Evolutionary conservation across 2,888 invertebrate species (phyloP).

Genomic region (Agapostemon virescens): DNA sequence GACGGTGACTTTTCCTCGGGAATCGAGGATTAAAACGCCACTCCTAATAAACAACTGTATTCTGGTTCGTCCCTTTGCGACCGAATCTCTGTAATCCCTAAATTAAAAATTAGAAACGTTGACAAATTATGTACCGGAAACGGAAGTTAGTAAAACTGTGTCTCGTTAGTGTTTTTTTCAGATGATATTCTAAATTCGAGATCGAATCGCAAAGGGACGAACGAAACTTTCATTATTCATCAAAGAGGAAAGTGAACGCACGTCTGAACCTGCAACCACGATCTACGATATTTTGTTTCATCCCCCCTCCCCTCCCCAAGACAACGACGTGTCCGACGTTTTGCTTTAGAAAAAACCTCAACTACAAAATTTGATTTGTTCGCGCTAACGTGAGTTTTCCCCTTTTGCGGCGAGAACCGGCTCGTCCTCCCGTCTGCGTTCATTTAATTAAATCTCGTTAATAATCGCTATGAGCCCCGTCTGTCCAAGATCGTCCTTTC

Average conservation of each 20-base stretch:
- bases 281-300: slow-evolving; percentile 11
- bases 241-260: neutral
- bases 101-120: neutral
- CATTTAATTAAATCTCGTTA: slow-evolving; percentile 32
- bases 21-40: neutral
- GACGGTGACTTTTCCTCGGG: neutral
- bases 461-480: slow-evolving; percentile 18
- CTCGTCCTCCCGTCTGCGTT: slow-evolving; percentile 20
- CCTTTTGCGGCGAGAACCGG: slow-evolving; percentile 16
- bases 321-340: slow-evolving; percentile 11
- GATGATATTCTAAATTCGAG: neutral
- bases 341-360: slow-evolving; percentile 48
- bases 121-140: neutral
- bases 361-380: slow-evolving; percentile 63
- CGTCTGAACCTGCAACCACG: slow-evolving; percentile 32
- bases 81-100: neutral
- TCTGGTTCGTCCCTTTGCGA: neutral
- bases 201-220: neutral
- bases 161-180: too few species aligned
- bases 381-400: slow-evolving; percentile 32
- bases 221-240: neutral
- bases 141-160: too few species aligned
- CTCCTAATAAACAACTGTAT: neutral
- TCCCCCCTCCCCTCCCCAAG: neutral
- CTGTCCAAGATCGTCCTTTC: neutral